phyloP scores from a whole-genome alignment of 2,797 vertebrate genomes.

The Cynodonichthys magdalenae region DNA sequence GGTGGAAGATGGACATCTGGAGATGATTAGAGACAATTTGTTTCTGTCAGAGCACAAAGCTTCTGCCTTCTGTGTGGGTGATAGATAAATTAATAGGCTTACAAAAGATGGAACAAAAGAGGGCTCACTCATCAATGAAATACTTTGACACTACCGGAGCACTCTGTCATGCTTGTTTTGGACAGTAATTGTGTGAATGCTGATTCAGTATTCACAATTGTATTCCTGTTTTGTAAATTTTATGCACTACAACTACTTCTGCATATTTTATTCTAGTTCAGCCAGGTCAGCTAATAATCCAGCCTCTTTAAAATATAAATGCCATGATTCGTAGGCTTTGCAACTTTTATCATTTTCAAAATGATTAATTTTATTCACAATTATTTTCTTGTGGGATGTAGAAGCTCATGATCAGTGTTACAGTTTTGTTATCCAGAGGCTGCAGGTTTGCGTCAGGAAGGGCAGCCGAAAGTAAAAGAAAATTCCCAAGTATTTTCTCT shows the following conservation, averaged over 20 bases:
- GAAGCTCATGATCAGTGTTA: too few relatives aligned
- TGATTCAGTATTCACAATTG: neutral
- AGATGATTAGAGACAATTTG: constrained; percentile 78
- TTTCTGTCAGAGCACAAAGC: constrained; percentile 76
- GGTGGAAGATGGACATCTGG: constrained; percentile 73
- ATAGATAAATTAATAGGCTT: constrained; percentile 74
- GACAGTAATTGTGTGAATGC: constrained; percentile 34
- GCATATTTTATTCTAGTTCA: too few relatives aligned
- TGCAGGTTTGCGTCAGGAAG: too few relatives aligned
- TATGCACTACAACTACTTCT: neutral
- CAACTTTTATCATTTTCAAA: too few relatives aligned
- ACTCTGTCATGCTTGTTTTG: constrained; percentile 45
- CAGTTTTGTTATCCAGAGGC: too few relatives aligned
- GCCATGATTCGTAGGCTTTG: too few relatives aligned
- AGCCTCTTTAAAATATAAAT: too few relatives aligned
- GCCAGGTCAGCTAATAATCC: too few relatives aligned
- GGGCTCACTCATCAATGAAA: constrained; percentile 68
- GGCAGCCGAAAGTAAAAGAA: too few relatives aligned
- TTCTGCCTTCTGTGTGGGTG: constrained; percentile 55
- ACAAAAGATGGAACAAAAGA: constrained; percentile 62
- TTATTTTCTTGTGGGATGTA: too few relatives aligned
- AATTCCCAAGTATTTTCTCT: too few relatives aligned
- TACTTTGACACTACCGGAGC: constrained; percentile 40
- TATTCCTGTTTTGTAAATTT: constrained; percentile 19
- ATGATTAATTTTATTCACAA: too few relatives aligned